Evolutionary conservation across 2,797 vertebrate genomes (phyloP).

Genomic region (Cirrhinus mrigala): DNA sequence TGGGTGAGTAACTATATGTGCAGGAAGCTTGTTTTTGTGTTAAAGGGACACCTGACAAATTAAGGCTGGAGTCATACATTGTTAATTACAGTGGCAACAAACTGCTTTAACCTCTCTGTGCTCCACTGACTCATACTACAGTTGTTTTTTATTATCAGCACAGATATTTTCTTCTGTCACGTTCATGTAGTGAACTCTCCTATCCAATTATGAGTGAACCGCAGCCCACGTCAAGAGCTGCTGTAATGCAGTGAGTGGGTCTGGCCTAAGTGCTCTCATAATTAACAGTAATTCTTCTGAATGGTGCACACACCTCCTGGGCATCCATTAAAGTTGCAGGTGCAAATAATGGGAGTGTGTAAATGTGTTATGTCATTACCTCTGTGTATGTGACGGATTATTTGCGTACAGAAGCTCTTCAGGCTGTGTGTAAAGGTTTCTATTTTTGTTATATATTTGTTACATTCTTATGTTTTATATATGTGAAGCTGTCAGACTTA

Average conservation of each 20-base stretch:
- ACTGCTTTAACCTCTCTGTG: slow-evolving; percentile 10
- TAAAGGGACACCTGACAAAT: background rate
- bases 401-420: background rate
- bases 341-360: slow-evolving; percentile 7
- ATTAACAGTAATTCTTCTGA: slow-evolving; percentile 28
- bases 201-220: slow-evolving; percentile 13
- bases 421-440: background rate
- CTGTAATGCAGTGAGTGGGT: slow-evolving; percentile 11
- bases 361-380: background rate
- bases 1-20: background rate
- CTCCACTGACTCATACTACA: slow-evolving; percentile 30
- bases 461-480: background rate
- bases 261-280: slow-evolving; percentile 27
- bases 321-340: slow-evolving; percentile 17
- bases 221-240: slow-evolving; percentile 30
- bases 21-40: background rate
- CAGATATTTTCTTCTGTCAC: slow-evolving; percentile 21
- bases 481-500: background rate
- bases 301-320: background rate
- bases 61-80: slow-evolving; percentile 8
- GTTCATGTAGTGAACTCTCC: background rate
- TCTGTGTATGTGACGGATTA: background rate
- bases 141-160: slow-evolving; percentile 4
- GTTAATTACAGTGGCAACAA: slow-evolving; percentile 1
- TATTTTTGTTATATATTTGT: background rate